A percentile compares a stretch with the other conserved stretches of the same genome.
These are phyloP conservation scores for Melospiza melodia DNA, from an alignment of 2,113 vertebrate species.

Conservation along the genomic window DNA sequence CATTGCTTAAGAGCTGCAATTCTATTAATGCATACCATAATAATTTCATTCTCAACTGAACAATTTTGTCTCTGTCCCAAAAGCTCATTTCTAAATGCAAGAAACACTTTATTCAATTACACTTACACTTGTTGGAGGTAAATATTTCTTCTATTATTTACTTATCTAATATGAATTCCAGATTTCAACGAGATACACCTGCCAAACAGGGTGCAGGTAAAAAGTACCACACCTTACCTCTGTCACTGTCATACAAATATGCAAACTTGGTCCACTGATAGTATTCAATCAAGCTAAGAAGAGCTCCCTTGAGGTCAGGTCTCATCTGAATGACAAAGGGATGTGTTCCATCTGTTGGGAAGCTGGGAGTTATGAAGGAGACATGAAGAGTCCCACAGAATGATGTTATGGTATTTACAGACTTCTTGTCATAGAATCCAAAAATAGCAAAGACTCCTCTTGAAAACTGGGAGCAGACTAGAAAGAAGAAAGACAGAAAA, in stretches of 20 bases:
- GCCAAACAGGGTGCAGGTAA: not conserved
- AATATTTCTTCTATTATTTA: not conserved
- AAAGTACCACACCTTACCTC: conserved; percentile 80
- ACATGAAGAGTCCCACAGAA: conserved; percentile 98
- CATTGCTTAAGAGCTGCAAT: not conserved
- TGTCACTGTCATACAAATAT: conserved; percentile 97
- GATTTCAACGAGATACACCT: not conserved
- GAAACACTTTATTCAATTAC: not conserved
- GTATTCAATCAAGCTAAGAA: conserved; percentile 97
- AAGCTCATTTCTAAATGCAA: not conserved
- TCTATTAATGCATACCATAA: not conserved
- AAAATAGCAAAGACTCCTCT: conserved; percentile 99
- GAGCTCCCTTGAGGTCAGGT: conserved; percentile 96
- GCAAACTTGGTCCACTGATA: conserved; percentile 99
- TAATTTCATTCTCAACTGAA: not conserved
- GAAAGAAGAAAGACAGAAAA: conserved; percentile 26
- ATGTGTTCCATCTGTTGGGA: conserved; percentile 94
- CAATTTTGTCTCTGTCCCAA: not conserved
- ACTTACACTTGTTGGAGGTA: not conserved
- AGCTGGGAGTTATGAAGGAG: conserved; percentile 98
- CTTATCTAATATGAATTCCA: not conserved
- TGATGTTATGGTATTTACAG: conserved; percentile 98
- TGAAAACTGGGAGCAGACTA: conserved; percentile 99
- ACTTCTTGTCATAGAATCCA: conserved; percentile 99
- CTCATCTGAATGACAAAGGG: conserved; percentile 99